phyloP scores from a whole-genome alignment of 2,888 invertebrate species.

The Chorisops tibialis region DNA sequence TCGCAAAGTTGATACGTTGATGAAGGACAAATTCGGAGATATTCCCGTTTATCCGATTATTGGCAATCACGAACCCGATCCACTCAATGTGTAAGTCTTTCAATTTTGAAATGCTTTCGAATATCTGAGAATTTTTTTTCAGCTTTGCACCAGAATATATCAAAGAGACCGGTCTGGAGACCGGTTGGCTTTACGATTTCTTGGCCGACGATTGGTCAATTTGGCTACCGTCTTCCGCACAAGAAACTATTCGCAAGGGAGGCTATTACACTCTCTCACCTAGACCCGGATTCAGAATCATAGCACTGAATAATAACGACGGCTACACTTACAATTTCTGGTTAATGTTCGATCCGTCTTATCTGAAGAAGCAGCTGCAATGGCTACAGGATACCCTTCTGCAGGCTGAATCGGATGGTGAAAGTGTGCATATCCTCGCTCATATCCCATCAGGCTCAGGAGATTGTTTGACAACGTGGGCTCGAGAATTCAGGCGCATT shows the following conservation, averaged over 20 bases:
- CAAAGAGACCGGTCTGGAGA: slow-evolving; percentile 55
- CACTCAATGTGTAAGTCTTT: slow-evolving; percentile 71
- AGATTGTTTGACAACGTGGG: slow-evolving; percentile 69
- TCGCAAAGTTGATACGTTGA: slow-evolving; percentile 54
- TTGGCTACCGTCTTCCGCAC: slow-evolving; percentile 64
- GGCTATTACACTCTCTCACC: slow-evolving; percentile 75
- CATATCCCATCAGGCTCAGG: slow-evolving; percentile 76
- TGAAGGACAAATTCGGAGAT: slow-evolving; percentile 59
- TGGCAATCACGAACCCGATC: slow-evolving; percentile 84
- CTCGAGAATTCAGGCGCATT: slow-evolving; percentile 64
- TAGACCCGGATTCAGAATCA: slow-evolving; percentile 66
- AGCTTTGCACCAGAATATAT: slow-evolving; percentile 62
- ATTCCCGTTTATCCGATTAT: slow-evolving; percentile 66
- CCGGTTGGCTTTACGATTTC: slow-evolving; percentile 73
- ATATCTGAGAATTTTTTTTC: slow-evolving; percentile 31
- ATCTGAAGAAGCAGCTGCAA: slow-evolving; percentile 71
- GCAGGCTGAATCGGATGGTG: slow-evolving; percentile 68
- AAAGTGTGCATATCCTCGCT: slow-evolving; percentile 77
- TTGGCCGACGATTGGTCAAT: slow-evolving; percentile 66
- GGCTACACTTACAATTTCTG: slow-evolving; percentile 59
- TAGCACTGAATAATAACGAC: slow-evolving; percentile 78
- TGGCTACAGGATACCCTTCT: slow-evolving; percentile 76
- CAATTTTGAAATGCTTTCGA: not conserved
- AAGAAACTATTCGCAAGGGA: slow-evolving; percentile 59
- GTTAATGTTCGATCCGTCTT: slow-evolving; percentile 68